Conservation (phyloP, 2,888 invertebrate species). For the Anarsia innoxiella region DNA sequence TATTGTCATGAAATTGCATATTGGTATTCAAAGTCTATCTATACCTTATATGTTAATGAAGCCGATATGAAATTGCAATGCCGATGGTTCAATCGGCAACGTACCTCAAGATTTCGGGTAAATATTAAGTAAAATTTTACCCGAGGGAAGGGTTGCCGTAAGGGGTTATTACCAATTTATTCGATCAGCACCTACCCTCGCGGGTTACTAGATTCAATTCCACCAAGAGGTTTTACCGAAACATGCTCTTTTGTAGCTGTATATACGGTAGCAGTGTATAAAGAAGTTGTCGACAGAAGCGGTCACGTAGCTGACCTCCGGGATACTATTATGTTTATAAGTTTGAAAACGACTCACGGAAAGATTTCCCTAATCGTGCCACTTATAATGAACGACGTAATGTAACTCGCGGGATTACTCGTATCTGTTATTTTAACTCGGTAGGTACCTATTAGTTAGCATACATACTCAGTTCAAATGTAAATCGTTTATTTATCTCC, state of each 20-base stretch:
- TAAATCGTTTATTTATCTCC: too few species aligned
- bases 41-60: neutral
- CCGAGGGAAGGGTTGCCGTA: conserved; percentile 4
- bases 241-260: neutral
- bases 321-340: conserved; percentile 11
- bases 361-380: conserved; percentile 1
- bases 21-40: too few species aligned
- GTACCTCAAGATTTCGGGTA: neutral
- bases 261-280: neutral
- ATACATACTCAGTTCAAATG: too few species aligned
- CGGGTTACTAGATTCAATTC: conserved; percentile 1
- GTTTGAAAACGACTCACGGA: conserved; percentile 10
- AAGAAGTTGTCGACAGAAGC: conserved; percentile 7
- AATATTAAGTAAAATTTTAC: conserved; percentile 5
- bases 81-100: neutral
- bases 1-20: too few species aligned
- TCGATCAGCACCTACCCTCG: conserved; percentile 8
- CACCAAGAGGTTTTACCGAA: neutral
- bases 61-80: neutral
- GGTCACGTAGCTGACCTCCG: conserved; percentile 12
- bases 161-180: conserved; percentile 9
- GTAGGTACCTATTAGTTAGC: too few species aligned
- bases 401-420: too few species aligned
- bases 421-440: too few species aligned
- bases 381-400: too few species aligned